Evolutionary conservation across 2,888 invertebrate genomes (phyloP).

Genomic region (Hanleya hanleyi): DNA sequence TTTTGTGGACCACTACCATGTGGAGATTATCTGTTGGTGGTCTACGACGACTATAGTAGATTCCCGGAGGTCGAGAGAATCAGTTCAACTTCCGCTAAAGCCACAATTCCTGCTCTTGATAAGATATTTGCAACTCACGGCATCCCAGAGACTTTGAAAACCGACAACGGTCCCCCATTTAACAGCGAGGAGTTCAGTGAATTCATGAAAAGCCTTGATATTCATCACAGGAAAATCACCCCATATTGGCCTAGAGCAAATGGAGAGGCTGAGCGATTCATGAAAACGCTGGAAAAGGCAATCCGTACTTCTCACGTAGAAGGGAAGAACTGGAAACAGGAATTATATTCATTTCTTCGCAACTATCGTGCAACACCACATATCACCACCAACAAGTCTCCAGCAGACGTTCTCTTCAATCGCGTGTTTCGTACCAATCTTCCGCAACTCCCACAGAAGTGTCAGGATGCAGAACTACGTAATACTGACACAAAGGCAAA

Average conservation of each 20-base stretch:
- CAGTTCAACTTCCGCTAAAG: slow-evolving; percentile 18
- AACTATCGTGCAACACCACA: slow-evolving; percentile 25
- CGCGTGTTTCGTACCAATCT: not conserved
- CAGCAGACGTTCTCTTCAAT: not conserved
- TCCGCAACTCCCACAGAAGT: too few species aligned
- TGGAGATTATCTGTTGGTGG: not conserved
- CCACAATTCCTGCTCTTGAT: slow-evolving; percentile 30
- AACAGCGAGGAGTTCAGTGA: slow-evolving; percentile 25
- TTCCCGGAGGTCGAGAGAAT: slow-evolving; percentile 29
- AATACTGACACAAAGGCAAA: too few species aligned
- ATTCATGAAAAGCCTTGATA: slow-evolving; percentile 11
- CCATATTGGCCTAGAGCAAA: slow-evolving; percentile 22
- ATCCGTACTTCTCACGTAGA: slow-evolving; percentile 9
- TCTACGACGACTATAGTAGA: slow-evolving; percentile 21
- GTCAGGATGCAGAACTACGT: too few species aligned
- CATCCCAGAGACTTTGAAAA: slow-evolving; percentile 13
- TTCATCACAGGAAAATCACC: slow-evolving; percentile 29
- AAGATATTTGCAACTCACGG: slow-evolving; percentile 15
- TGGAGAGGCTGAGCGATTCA: slow-evolving; percentile 18
- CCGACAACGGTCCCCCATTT: too few species aligned
- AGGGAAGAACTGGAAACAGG: slow-evolving; percentile 12
- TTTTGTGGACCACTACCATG: not conserved
- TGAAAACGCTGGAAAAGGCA: slow-evolving; percentile 16
- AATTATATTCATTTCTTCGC: slow-evolving; percentile 14
- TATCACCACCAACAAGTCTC: not conserved